Conservation (phyloP, 1,140 invertebrate species). For the Steinernema khuongi region DNA sequence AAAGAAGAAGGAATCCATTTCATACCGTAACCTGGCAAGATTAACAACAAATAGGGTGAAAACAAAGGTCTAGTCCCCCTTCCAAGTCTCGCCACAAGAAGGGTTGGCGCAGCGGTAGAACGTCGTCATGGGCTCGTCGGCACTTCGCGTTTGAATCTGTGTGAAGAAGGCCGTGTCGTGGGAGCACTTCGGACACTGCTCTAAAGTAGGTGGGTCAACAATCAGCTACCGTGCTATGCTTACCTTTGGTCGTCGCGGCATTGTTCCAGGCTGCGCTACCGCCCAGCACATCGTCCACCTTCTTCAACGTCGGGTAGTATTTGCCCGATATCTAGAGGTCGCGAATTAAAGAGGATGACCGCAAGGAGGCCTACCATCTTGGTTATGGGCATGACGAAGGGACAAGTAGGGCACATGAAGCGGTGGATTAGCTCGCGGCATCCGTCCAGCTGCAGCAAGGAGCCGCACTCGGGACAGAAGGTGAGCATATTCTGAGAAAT, state of each 20-base stretch:
- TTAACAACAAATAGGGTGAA: too few relatives aligned
- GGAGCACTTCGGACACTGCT: slow-evolving; percentile 77
- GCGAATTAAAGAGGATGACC: slow-evolving; percentile 66
- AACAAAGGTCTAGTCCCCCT: too few relatives aligned
- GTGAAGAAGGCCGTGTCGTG: slow-evolving; percentile 84
- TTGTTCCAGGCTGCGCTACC: slow-evolving; percentile 87
- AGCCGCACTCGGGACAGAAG: slow-evolving; percentile 82
- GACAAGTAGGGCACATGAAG: slow-evolving; percentile 77
- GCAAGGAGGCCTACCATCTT: slow-evolving; percentile 22
- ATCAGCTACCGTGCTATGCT: neutral
- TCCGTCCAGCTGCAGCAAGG: slow-evolving; percentile 77
- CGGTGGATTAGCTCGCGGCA: slow-evolving; percentile 67
- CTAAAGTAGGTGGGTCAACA: slow-evolving; percentile 43
- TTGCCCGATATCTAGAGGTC: too few relatives aligned
- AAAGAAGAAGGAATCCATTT: too few relatives aligned
- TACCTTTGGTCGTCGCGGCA: slow-evolving; percentile 66
- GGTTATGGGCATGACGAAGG: slow-evolving; percentile 75
- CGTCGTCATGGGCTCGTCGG: slow-evolving; percentile 98
- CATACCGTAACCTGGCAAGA: too few relatives aligned
- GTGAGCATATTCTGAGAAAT: too few relatives aligned
- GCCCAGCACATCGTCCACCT: slow-evolving; percentile 86
- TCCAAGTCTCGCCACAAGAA: too few relatives aligned
- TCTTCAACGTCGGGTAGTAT: slow-evolving; percentile 76
- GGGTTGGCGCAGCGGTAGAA: slow-evolving; percentile 92
- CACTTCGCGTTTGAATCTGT: slow-evolving; percentile 92